Conservation (phyloP, 2,113 vertebrate species). For the Orycteropus afer region DNA sequence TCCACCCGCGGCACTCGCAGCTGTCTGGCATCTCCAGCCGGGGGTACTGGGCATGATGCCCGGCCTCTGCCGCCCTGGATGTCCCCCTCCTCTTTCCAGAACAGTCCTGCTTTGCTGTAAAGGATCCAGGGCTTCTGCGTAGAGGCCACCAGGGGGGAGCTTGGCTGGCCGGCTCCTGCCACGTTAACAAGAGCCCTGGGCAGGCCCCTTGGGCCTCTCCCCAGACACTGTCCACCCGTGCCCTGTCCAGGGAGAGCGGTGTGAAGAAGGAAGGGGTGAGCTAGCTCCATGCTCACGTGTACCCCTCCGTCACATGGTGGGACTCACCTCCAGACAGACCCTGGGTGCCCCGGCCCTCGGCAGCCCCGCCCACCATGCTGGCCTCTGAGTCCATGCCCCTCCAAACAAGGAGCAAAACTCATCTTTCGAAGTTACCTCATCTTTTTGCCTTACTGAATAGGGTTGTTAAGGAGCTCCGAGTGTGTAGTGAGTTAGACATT, state of each 20-base stretch:
- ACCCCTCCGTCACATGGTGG: neutral
- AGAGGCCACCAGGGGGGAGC: neutral
- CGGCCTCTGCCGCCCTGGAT: neutral
- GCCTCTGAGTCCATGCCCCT: neutral
- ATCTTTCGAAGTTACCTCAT: rapidly evolving
- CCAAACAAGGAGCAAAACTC: neutral
- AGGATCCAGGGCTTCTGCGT: neutral
- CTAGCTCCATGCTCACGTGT: neutral
- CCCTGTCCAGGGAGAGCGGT: rapidly evolving
- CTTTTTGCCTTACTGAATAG: neutral
- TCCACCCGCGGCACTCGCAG: conserved; percentile 63
- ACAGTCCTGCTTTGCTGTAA: neutral
- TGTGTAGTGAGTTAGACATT: too few relatives aligned
- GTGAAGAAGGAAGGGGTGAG: neutral
- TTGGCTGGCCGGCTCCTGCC: neutral
- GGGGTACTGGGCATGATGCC: conserved; percentile 76
- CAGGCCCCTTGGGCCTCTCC: rapidly evolving
- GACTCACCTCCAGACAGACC: rapidly evolving
- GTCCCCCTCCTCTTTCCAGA: neutral
- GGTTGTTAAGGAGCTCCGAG: rapidly evolving
- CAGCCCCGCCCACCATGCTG: neutral
- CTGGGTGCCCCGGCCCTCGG: rapidly evolving
- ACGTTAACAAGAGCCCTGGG: too few relatives aligned
- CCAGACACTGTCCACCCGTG: rapidly evolving
- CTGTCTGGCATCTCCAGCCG: conserved; percentile 68